Evolutionary conservation across 2,797 vertebrate species (phyloP), one percentile per base, ranked within the genome.

Genomic region (Halcyon leucocephala): DNA sequence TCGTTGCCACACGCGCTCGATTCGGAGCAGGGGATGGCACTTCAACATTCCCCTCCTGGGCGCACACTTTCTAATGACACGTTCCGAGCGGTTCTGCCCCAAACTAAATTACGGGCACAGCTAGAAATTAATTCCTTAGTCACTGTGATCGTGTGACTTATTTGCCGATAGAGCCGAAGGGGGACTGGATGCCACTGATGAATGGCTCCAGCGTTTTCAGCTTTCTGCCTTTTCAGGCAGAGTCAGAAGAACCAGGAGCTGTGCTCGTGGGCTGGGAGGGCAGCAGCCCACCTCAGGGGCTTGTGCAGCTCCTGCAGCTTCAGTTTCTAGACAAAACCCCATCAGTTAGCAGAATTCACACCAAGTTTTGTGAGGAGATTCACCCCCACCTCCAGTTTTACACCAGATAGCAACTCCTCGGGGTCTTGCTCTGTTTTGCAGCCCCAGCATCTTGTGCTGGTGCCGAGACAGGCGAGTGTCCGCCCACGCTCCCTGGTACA

Each of bases 41-140:
- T 54, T 31, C 3, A 66, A n/a, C 25, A 1, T 8, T 14, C 21
- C 71, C 74, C 44, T 42, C 3, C 42, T 14, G 6, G 11, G 0
- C 19, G 15, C 26, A 35, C 1, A 1, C 29, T 37, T 44, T 1
- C 3, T 2, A 26, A 28, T 6, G 7, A 28, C 0, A 0, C 0
- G 20, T 11, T 46, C 7, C 29, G 12, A 49, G 42, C 37, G 14
- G 10, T 4, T n/a, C 84, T 74, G 72, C 61, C 72, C 89, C 8
- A 10, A 55, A 5, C 65, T 17, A 7, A n/a, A 12, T 9, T 7
- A 31, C 0, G 3, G 69, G n/a, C 85, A 86, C 57, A 35, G 82
- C 52, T 8, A 33, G 15, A 3, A 46, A 57, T 31, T 31, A 1
- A 69, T 54, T 19, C 25, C 73, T 62, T 20, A 41, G 82, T 26